These are phyloP conservation scores for Poecile montanus DNA, from an alignment of 2,797 vertebrate species.

Conservation along the genomic window DNA sequence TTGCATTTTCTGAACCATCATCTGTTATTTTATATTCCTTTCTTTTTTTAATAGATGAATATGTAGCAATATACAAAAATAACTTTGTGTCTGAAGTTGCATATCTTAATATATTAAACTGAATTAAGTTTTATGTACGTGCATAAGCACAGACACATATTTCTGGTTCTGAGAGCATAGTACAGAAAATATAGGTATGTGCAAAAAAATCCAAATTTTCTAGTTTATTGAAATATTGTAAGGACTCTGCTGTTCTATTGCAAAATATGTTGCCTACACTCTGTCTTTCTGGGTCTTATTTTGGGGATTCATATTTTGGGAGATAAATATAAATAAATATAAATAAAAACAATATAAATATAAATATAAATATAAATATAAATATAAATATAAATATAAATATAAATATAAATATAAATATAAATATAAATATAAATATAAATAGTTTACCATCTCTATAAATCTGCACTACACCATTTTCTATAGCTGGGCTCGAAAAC, in stretches of 20 bases:
- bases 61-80: background rate
- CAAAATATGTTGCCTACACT: background rate
- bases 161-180: background rate
- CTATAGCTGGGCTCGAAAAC: background rate
- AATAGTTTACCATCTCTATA: background rate
- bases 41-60: background rate
- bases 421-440: background rate
- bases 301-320: background rate
- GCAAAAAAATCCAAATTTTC: background rate
- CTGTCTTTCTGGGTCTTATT: background rate
- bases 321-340: background rate
- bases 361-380: background rate
- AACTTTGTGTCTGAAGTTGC: background rate
- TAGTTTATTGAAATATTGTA: background rate
- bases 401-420: too few species aligned
- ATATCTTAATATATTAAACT: background rate
- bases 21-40: background rate
- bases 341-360: too few species aligned
- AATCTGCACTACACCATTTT: background rate
- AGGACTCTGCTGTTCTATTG: background rate
- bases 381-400: background rate
- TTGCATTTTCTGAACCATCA: background rate
- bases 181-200: background rate
- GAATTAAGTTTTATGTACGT: background rate
- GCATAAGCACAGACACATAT: rapidly evolving